Base-by-base conservation (phyloP, 2,797 vertebrate species). In the Malacoctenus gilli region DNA sequence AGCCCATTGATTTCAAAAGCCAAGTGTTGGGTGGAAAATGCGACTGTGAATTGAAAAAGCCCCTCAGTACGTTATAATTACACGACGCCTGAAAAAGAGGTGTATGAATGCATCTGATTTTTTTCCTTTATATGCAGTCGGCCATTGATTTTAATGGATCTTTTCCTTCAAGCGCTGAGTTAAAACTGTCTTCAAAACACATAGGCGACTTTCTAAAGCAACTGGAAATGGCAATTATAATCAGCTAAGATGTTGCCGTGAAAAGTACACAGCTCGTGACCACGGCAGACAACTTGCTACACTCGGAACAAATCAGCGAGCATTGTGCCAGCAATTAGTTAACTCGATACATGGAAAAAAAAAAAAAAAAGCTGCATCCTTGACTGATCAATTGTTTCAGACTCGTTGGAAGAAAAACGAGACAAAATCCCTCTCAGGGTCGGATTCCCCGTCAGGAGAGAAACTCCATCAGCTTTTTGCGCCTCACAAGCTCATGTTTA, bases 81-180 rank as follows among this genome's bases (percentile, higher is more conserved):
- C 22, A 32, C 55, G 31, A 18, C n/a, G 44, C 28, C 8, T n/a
- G 9, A 18, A 67, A 51, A 40, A 15, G 19, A 49, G 20, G 31
- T 8, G 5, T 31, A 28, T 36, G 18, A 51, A 53, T 4, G 43
- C 18, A 30, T 22, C 5, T 2, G 36, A 50, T 4, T 2, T 49
- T 2, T 49, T 63, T 52, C 35, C 22, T 47, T 18, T 44, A 12
- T 7, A 43, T 56, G 41, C 44, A 76, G 21, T n/a, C n/a, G 48
- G 50, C 43, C 48, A 60, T 50, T 31, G 50, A 59, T 58, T 43
- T 38, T 10, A 47, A 31, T 35, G 11, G 5, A 31, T 67, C 72
- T 22, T 35, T 40, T 25, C 23, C 55, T 52, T 40, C 4, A 1
- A 52, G 37, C 13, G 2, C 19, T 11, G 12, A n/a, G n/a, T n/a